A percentile compares a stretch with the other conserved stretches of the same genome.
Conservation (phyloP, 2,113 vertebrate species). For the Enhydra lutris region DNA sequence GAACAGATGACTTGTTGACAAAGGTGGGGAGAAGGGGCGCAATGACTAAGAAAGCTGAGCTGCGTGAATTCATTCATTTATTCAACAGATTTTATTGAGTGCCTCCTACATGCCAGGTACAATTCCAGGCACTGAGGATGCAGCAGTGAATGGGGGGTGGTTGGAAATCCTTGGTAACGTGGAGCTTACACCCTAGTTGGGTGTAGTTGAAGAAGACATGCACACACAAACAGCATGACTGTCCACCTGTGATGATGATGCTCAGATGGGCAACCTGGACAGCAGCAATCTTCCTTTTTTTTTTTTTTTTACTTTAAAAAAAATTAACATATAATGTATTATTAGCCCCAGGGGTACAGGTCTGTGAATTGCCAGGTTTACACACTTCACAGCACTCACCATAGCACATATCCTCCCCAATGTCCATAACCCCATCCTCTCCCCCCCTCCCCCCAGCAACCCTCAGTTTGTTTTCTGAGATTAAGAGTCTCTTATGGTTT, state of each 20-base stretch:
- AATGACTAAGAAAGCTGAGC: background rate
- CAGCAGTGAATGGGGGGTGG: background rate
- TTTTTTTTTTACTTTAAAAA: too few relatives aligned
- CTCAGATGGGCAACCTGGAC: background rate
- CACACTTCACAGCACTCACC: too few relatives aligned
- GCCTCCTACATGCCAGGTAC: background rate
- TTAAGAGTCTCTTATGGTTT: too few relatives aligned
- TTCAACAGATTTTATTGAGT: background rate
- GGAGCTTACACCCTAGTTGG: background rate
- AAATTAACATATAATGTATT: too few relatives aligned
- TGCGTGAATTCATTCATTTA: background rate
- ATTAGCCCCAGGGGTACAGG: too few relatives aligned
- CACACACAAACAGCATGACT: background rate
- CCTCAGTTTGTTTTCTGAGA: too few relatives aligned
- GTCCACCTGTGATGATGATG: background rate
- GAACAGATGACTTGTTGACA: background rate
- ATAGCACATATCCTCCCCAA: too few relatives aligned
- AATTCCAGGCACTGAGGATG: background rate
- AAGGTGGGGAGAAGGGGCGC: background rate
- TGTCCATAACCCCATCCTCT: too few relatives aligned
- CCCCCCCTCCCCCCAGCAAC: accelerated
- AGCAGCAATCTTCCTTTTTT: background rate
- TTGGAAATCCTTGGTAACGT: background rate
- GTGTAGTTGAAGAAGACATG: background rate
- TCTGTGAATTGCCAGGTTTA: too few relatives aligned